phyloP scores from a whole-genome alignment of 2,888 invertebrate species.

The Phyllotreta striolata region DNA sequence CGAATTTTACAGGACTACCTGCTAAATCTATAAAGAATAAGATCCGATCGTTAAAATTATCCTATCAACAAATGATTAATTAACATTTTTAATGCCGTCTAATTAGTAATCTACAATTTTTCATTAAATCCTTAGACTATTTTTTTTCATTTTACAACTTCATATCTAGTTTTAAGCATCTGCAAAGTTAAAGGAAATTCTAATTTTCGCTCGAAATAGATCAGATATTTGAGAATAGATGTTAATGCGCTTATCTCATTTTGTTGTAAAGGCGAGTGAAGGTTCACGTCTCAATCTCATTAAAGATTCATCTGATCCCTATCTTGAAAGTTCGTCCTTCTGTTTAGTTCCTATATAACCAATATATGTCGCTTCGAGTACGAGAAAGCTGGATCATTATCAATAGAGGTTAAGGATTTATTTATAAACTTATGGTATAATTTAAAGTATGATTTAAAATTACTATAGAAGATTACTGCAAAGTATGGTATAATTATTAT shows the following conservation, averaged over 20 bases:
- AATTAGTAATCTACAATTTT: too few relatives aligned
- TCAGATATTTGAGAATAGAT: slow-evolving; percentile 1
- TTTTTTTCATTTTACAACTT: too few relatives aligned
- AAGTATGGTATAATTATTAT: too few relatives aligned
- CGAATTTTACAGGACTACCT: slow-evolving; percentile 74
- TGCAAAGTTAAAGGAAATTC: too few relatives aligned
- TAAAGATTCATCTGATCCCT: slow-evolving; percentile 7
- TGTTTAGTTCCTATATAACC: slow-evolving; percentile 5
- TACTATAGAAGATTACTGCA: too few relatives aligned
- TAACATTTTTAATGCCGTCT: too few relatives aligned
- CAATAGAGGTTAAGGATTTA: background rate
- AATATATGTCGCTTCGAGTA: slow-evolving; percentile 3
- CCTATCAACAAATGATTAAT: too few relatives aligned
- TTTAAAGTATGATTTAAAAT: too few relatives aligned
- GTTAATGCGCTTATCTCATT: background rate
- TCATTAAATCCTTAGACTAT: too few relatives aligned
- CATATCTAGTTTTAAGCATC: too few relatives aligned
- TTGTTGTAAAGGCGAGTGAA: slow-evolving; percentile 8
- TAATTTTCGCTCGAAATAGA: too few relatives aligned
- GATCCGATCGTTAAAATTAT: background rate
- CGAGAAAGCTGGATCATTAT: background rate
- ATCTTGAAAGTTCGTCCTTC: slow-evolving; percentile 3
- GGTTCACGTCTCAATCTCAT: slow-evolving; percentile 11
- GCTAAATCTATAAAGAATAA: slow-evolving; percentile 66
- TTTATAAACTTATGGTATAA: too few relatives aligned